A percentile compares a stretch with the other conserved stretches of the same genome.
phyloP scores from a whole-genome alignment of 2,888 invertebrate genomes.

The Ephialtes manifestator region DNA sequence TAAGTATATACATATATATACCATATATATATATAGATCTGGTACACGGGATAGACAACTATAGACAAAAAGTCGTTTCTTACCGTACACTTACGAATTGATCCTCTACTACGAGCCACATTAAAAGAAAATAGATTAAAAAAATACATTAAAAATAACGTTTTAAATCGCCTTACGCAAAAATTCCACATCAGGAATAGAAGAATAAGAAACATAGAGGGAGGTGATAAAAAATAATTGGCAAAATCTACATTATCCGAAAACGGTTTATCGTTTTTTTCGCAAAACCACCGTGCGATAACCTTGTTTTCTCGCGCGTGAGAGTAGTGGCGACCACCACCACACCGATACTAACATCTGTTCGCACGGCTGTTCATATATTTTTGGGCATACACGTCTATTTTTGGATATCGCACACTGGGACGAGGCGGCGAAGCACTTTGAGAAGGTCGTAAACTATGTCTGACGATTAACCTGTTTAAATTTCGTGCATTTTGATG shows the following conservation, averaged over 20 bases:
- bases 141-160: not conserved
- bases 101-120: not conserved
- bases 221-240: not conserved
- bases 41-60: not conserved
- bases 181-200: too few species aligned
- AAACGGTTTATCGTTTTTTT: not conserved
- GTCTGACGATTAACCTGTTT: conserved; percentile 43
- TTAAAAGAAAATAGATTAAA: not conserved
- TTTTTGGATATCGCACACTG: conserved; percentile 57
- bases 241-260: not conserved
- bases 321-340: conserved; percentile 17
- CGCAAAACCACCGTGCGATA: conserved; percentile 24
- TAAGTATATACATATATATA: conserved; percentile 16
- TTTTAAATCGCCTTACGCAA: not conserved
- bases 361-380: conserved; percentile 41
- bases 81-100: conserved; percentile 10
- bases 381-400: conserved; percentile 53
- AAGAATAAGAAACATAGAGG: not conserved
- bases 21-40: too few species aligned
- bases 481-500: conserved; percentile 7
- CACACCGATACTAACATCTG: conserved; percentile 38
- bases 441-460: conserved; percentile 47
- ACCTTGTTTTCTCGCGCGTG: conserved; percentile 30
- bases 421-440: conserved; percentile 22
- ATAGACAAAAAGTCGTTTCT: conserved; percentile 25